A percentile compares a stretch with the other conserved stretches of the same genome.
These are phyloP conservation scores for Orthonyx spaldingii DNA, from an alignment of 2,113 vertebrate genomes.

Conservation along the genomic window DNA sequence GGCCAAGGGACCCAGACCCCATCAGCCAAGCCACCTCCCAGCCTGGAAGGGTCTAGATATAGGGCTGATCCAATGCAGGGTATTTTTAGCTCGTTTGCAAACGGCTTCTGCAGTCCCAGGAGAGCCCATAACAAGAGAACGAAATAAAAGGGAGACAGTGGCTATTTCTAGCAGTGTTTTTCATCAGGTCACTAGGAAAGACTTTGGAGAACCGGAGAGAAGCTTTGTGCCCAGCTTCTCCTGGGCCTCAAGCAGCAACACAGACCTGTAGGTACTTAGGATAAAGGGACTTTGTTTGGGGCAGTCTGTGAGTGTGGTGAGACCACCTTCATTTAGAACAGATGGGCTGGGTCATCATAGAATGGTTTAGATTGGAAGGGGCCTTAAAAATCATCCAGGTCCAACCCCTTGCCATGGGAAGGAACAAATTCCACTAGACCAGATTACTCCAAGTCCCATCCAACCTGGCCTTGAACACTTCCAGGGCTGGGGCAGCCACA, in stretches of 20 bases:
- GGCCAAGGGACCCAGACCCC: background rate
- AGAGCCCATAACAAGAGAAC: constrained; percentile 4
- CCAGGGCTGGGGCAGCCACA: background rate
- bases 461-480: background rate
- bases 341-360: background rate
- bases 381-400: background rate
- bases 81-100: constrained; percentile 24
- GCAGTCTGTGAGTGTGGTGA: background rate
- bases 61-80: background rate
- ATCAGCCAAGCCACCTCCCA: background rate
- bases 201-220: background rate
- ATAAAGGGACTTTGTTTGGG: background rate
- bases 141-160: background rate
- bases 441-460: background rate
- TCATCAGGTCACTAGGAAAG: constrained; percentile 1
- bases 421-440: background rate
- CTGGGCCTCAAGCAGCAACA: background rate
- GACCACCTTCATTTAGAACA: background rate
- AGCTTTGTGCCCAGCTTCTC: background rate
- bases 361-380: background rate
- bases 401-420: background rate
- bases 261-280: background rate
- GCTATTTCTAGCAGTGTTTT: constrained; percentile 47
- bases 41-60: background rate
- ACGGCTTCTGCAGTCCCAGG: background rate